Evolutionary conservation across 2,113 vertebrate species (phyloP).

Genomic region (Saccopteryx leptura): DNA sequence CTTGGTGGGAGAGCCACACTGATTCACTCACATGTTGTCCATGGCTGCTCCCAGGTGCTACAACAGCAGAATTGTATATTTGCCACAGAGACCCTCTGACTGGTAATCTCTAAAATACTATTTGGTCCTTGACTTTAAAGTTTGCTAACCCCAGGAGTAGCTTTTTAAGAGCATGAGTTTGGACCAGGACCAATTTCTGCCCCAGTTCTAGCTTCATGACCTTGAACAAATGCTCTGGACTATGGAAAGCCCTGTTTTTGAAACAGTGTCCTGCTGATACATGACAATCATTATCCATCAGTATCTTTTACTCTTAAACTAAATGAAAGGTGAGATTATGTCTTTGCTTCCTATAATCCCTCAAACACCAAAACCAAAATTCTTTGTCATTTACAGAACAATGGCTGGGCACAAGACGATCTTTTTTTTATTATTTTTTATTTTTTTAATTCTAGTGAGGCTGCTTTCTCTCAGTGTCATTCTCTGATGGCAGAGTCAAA

Average conservation of each 20-base stretch:
- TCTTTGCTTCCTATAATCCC: not conserved
- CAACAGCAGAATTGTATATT: rapidly evolving
- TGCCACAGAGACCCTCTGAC: not conserved
- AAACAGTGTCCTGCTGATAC: rapidly evolving
- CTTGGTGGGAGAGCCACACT: not conserved
- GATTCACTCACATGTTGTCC: not conserved
- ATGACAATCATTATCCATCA: not conserved
- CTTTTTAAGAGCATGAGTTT: not conserved
- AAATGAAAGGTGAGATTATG: not conserved
- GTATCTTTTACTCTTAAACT: not conserved
- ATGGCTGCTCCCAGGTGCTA: not conserved
- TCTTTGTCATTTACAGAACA: not conserved
- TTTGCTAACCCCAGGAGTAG: not conserved
- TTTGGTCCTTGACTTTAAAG: not conserved
- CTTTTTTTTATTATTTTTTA: not conserved
- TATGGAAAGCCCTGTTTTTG: not conserved
- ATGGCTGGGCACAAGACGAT: not conserved
- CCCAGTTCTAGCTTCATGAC: not conserved
- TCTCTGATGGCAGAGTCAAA: not conserved
- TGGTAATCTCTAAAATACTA: not conserved
- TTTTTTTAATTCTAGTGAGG: not conserved
- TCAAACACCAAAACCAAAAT: not conserved
- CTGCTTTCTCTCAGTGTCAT: not conserved
- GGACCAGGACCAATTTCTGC: not conserved
- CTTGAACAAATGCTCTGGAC: not conserved